Conservation (phyloP, 2,888 invertebrate genomes). For the Aproaerema taeniolella region DNA sequence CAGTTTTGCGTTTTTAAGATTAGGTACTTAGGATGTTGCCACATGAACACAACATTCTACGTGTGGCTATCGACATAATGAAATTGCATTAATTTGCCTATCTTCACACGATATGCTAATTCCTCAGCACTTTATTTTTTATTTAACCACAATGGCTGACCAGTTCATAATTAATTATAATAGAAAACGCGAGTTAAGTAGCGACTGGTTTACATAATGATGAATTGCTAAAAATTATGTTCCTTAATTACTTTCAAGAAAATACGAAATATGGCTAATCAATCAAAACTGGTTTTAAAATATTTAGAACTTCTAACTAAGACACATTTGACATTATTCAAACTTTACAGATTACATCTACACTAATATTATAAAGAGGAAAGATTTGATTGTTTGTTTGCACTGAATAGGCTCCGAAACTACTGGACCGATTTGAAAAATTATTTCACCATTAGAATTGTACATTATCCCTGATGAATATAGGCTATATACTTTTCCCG, state of each 20-base stretch:
- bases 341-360: too few species aligned
- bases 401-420: too few species aligned
- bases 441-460: too few species aligned
- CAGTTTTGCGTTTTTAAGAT: slow-evolving; percentile 52
- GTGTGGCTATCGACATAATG: background rate
- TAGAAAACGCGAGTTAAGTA: slow-evolving; percentile 28
- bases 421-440: too few species aligned
- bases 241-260: slow-evolving; percentile 23
- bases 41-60: slow-evolving; percentile 30
- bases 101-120: slow-evolving; percentile 36
- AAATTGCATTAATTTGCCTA: slow-evolving; percentile 40
- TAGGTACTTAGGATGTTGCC: slow-evolving; percentile 41
- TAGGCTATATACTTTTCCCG: too few species aligned
- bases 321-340: too few species aligned
- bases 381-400: too few species aligned
- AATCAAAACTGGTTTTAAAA: too few species aligned
- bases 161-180: slow-evolving; percentile 35
- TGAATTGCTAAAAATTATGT: slow-evolving; percentile 10
- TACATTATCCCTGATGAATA: too few species aligned
- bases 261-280: too few species aligned
- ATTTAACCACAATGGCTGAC: slow-evolving; percentile 40
- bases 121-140: slow-evolving; percentile 29
- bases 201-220: slow-evolving; percentile 25
- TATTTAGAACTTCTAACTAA: too few species aligned
- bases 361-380: too few species aligned